phyloP scores from a whole-genome alignment of 1,140 invertebrate genomes.

The Drosophila pruinosa region DNA sequence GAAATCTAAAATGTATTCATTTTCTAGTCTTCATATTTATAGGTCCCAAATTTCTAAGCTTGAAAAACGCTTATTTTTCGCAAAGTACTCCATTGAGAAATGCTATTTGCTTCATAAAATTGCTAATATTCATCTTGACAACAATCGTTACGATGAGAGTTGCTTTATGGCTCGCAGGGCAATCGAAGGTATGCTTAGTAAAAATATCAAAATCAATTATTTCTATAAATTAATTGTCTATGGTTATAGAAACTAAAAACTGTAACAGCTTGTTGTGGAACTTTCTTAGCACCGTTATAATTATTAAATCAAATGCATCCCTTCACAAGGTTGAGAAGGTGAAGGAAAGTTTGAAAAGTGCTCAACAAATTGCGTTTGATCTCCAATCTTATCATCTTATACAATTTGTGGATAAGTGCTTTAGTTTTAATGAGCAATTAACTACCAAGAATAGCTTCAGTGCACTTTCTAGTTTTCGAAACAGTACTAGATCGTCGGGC shows the following conservation, averaged over 20 bases:
- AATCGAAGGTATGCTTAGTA: slow-evolving; percentile 50
- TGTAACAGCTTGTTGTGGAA: slow-evolving; percentile 67
- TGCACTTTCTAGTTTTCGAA: slow-evolving; percentile 15
- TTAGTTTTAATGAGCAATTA: slow-evolving; percentile 50
- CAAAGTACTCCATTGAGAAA: slow-evolving; percentile 69
- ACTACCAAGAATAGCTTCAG: slow-evolving; percentile 37
- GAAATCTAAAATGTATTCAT: not conserved
- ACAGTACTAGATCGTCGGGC: not conserved
- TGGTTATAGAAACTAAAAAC: slow-evolving; percentile 50
- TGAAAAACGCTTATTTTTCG: slow-evolving; percentile 58
- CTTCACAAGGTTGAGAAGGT: slow-evolving; percentile 62
- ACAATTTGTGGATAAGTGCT: slow-evolving; percentile 47
- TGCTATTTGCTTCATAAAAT: slow-evolving; percentile 72
- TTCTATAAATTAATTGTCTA: not conserved
- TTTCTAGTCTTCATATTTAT: not conserved
- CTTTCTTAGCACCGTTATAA: slow-evolving; percentile 58
- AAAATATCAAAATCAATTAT: not conserved
- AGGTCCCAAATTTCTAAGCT: slow-evolving; percentile 28
- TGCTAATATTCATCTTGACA: slow-evolving; percentile 51
- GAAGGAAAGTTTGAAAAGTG: slow-evolving; percentile 43
- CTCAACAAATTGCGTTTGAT: slow-evolving; percentile 24
- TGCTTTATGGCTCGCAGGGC: slow-evolving; percentile 62
- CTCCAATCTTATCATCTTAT: slow-evolving; percentile 27
- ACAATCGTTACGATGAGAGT: slow-evolving; percentile 63
- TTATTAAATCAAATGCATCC: slow-evolving; percentile 60